phyloP scores from a whole-genome alignment of 2,888 invertebrate species.

The Pseudococcus jackbeardsleyi region DNA sequence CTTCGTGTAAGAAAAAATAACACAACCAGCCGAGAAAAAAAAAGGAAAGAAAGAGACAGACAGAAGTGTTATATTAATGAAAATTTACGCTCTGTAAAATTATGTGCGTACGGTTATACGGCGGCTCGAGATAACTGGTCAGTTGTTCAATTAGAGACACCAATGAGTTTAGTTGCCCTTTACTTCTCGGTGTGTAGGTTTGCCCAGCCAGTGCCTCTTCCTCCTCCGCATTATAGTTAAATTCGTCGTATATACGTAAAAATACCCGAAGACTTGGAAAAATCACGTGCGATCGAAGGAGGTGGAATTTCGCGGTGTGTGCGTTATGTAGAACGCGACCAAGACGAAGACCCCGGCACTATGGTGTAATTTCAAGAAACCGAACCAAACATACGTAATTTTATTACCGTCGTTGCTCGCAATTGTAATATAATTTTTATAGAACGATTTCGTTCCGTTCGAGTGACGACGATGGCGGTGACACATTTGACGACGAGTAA shows the following conservation, averaged over 20 bases:
- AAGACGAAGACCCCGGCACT: not conserved
- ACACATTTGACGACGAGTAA: not conserved
- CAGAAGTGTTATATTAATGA: conserved; percentile 19
- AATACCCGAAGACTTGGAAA: not conserved
- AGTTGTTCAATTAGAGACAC: conserved; percentile 39
- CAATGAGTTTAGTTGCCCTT: not conserved
- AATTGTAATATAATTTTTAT: conserved; percentile 45
- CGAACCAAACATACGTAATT: not conserved
- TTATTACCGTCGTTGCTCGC: not conserved
- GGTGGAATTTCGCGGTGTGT: not conserved
- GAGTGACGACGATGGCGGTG: conserved; percentile 29
- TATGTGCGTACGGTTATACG: conserved; percentile 23
- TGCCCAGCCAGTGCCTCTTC: not conserved
- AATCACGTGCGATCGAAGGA: conserved; percentile 1
- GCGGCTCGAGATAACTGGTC: conserved; percentile 39
- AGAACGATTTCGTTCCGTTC: conserved; percentile 53
- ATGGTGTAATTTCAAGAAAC: conserved; percentile 28
- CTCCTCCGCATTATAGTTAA: not conserved
- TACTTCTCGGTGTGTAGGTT: not conserved
- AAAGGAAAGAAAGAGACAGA: not conserved
- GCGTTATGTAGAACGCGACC: conserved; percentile 12
- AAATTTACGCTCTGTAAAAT: conserved; percentile 55
- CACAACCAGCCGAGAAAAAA: not conserved
- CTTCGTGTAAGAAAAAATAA: not conserved
- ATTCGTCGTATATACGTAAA: not conserved